A percentile compares a stretch with the other conserved stretches of the same genome.
Evolutionary conservation across 2,113 vertebrate species (phyloP).

Genomic region (Lophotis ruficrista): DNA sequence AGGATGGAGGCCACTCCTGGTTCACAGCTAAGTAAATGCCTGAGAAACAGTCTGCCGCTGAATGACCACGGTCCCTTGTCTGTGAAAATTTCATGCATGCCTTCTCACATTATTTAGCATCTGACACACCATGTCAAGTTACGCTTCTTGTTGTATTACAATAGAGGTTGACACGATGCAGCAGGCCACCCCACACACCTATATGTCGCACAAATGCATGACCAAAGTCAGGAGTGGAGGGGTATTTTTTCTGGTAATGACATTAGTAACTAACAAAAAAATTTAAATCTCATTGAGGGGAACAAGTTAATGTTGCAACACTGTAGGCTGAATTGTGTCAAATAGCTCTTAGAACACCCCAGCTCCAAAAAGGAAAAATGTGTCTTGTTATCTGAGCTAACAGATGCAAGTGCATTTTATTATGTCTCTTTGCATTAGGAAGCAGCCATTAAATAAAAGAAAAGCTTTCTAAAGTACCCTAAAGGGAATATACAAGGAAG

Average conservation of each 20-base stretch:
- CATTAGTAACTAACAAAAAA: slow-evolving; percentile 1
- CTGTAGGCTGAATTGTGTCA: neutral
- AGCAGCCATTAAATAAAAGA: slow-evolving; percentile 53
- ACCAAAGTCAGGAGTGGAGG: neutral
- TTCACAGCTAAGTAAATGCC: neutral
- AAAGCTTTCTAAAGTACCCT: slow-evolving; percentile 41
- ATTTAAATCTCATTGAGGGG: neutral
- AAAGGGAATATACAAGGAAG: slow-evolving; percentile 20
- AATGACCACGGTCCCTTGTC: neutral
- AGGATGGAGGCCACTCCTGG: neutral
- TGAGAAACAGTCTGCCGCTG: neutral
- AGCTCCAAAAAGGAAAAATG: neutral
- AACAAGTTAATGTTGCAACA: neutral
- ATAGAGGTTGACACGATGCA: neutral
- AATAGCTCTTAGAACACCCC: neutral
- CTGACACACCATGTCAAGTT: neutral
- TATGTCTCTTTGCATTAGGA: slow-evolving; percentile 61
- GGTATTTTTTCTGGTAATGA: neutral
- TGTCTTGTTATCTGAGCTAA: slow-evolving; percentile 9
- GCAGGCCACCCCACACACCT: neutral
- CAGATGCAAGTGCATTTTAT: slow-evolving; percentile 44
- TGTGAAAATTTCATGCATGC: neutral
- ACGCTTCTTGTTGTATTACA: neutral
- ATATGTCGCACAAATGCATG: neutral
- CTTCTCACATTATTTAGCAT: neutral